A percentile compares a stretch with the other conserved stretches of the same genome.
These are phyloP conservation scores for Solenopsis invicta DNA, from an alignment of 1,140 invertebrate species.

Conservation along the genomic window DNA sequence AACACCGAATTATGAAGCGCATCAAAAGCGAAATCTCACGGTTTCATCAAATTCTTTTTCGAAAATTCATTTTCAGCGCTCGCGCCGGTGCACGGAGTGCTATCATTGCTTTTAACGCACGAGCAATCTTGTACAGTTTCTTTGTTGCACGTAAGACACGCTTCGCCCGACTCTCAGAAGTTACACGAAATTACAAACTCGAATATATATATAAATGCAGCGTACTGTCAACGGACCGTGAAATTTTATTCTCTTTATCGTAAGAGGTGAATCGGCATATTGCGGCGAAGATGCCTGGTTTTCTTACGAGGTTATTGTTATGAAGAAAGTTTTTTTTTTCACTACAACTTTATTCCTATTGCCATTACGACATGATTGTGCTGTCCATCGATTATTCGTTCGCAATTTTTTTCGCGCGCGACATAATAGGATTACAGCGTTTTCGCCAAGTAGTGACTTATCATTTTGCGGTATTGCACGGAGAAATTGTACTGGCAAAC, in stretches of 20 bases:
- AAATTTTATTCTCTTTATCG: conserved; percentile 10
- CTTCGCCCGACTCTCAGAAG: conserved; percentile 10
- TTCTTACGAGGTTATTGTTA: background rate
- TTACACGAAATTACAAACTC: conserved; percentile 8
- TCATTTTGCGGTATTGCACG: conserved; percentile 29
- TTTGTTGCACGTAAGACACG: background rate
- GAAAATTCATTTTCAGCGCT: conserved; percentile 8
- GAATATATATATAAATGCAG: background rate
- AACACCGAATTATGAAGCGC: conserved; percentile 13
- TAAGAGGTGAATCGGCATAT: background rate
- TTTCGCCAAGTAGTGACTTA: conserved; percentile 6
- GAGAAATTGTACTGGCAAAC: background rate
- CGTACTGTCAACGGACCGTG: background rate
- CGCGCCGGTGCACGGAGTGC: background rate
- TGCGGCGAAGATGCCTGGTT: background rate
- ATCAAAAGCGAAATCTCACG: background rate
- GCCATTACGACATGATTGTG: background rate
- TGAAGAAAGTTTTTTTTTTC: background rate
- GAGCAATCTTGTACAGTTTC: background rate
- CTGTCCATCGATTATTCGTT: conserved; percentile 4
- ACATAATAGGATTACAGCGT: background rate
- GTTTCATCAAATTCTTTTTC: conserved; percentile 35
- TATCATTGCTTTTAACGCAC: conserved; percentile 8
- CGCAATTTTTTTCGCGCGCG: conserved; percentile 16
- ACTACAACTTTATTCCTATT: conserved; percentile 25